phyloP scores from a whole-genome alignment of 35 echinoderm and acorn worm genomes.

The Diadema setosum region DNA sequence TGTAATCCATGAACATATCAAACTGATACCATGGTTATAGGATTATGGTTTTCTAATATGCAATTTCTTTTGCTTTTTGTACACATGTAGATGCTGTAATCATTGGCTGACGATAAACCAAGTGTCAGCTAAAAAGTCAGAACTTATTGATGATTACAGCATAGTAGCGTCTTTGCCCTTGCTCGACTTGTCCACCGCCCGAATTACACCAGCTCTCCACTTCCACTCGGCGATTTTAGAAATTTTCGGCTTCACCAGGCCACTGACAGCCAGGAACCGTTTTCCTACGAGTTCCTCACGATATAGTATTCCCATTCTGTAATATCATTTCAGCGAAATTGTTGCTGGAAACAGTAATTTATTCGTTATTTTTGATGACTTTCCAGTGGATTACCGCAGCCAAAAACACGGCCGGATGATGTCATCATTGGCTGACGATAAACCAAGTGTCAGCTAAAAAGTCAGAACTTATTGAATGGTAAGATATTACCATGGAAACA shows the following conservation, averaged over 20 bases:
- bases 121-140: no score
- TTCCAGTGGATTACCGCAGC: neutral
- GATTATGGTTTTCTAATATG: no score
- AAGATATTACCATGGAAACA: no score
- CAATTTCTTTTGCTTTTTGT: no score
- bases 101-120: no score
- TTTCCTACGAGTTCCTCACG: slow-evolving; percentile 99
- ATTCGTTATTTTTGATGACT: neutral
- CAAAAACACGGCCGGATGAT: slow-evolving; percentile 34
- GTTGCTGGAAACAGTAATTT: slow-evolving; percentile 16
- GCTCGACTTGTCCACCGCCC: slow-evolving; percentile 85
- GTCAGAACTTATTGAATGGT: no score
- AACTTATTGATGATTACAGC: no score
- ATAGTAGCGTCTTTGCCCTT: slow-evolving; percentile 66
- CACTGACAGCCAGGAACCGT: slow-evolving; percentile 97
- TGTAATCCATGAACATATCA: no score
- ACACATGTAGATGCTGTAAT: no score
- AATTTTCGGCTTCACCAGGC: slow-evolving; percentile 75
- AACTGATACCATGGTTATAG: no score
- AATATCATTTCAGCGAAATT: slow-evolving; percentile 39
- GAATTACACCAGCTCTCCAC: slow-evolving; percentile 95
- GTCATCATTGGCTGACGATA: no score
- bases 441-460: no score
- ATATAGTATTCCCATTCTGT: slow-evolving; percentile 99
- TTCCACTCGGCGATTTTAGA: slow-evolving; percentile 92